These are phyloP conservation scores for Misgurnus mizolepis DNA, from an alignment of 2,113 vertebrate species.

Conservation along the genomic window DNA sequence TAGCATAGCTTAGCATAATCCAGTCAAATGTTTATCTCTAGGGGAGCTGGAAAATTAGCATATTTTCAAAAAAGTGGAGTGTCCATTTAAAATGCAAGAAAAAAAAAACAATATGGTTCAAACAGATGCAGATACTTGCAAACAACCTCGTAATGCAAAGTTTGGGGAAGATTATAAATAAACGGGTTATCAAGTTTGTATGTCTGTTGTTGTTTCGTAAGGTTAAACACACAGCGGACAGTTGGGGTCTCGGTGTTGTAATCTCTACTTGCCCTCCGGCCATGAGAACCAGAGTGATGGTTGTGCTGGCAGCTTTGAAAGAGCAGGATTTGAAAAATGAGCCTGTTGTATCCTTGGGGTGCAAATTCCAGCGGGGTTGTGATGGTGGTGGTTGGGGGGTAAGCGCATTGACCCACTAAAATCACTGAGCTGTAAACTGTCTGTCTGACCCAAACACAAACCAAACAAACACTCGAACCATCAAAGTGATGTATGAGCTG, in stretches of 20 bases:
- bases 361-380: slow-evolving; percentile 71
- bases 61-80: too few species aligned
- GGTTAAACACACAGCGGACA: slow-evolving; percentile 76
- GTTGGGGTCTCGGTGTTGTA: slow-evolving; percentile 70
- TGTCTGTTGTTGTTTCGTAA: slow-evolving; percentile 69
- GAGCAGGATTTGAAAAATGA: slow-evolving; percentile 66
- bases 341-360: slow-evolving; percentile 73
- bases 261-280: slow-evolving; percentile 70
- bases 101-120: too few species aligned
- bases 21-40: too few species aligned
- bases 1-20: too few species aligned
- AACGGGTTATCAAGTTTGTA: slow-evolving; percentile 74
- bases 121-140: too few species aligned
- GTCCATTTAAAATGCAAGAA: too few species aligned
- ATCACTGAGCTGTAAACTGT: slow-evolving; percentile 53
- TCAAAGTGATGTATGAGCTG: slow-evolving; percentile 20
- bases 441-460: slow-evolving; percentile 52
- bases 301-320: slow-evolving; percentile 62
- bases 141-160: neutral
- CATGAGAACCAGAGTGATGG: slow-evolving; percentile 72
- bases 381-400: slow-evolving; percentile 51
- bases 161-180: neutral
- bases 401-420: slow-evolving; percentile 49
- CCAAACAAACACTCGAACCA: slow-evolving; percentile 50
- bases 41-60: too few species aligned